Evolutionary conservation across 1,140 invertebrate species (phyloP).

Genomic region (Nymphalis io): DNA sequence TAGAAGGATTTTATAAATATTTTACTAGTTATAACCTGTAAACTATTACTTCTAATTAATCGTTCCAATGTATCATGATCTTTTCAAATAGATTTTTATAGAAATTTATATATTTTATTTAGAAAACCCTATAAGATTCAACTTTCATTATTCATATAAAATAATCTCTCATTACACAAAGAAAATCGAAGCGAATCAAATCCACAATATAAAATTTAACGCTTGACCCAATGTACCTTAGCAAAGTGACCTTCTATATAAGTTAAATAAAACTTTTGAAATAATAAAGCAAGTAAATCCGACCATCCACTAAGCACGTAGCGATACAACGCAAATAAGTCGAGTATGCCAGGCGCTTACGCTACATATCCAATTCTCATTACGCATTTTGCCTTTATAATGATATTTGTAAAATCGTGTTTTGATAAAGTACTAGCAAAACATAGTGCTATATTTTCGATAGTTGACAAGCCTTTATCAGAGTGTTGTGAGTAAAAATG

Average conservation of each 20-base stretch:
- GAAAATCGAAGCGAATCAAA: conserved; percentile 12
- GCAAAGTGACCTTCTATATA: conserved; percentile 3
- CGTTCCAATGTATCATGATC: no score
- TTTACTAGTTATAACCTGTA: neutral
- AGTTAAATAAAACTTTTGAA: conserved; percentile 8
- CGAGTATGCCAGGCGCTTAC: neutral
- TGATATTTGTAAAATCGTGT: neutral
- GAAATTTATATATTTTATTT: no score
- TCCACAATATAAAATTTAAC: conserved; percentile 26
- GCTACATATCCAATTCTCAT: neutral
- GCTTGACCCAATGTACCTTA: conserved; percentile 10
- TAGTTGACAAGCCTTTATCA: neutral
- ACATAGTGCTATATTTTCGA: neutral
- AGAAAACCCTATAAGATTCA: no score
- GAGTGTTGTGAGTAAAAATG: conserved; percentile 24
- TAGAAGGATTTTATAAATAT: neutral
- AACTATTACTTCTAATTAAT: conserved; percentile 1
- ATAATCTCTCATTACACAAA: neutral
- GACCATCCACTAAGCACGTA: neutral
- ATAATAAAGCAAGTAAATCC: conserved; percentile 3
- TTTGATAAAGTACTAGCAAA: neutral
- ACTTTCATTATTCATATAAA: no score
- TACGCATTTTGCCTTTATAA: neutral
- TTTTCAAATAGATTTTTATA: no score
- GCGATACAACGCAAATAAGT: neutral